Conservation (phyloP, 53 echinoderm and acorn worm species). For the Mesocentrotus franciscanus region DNA sequence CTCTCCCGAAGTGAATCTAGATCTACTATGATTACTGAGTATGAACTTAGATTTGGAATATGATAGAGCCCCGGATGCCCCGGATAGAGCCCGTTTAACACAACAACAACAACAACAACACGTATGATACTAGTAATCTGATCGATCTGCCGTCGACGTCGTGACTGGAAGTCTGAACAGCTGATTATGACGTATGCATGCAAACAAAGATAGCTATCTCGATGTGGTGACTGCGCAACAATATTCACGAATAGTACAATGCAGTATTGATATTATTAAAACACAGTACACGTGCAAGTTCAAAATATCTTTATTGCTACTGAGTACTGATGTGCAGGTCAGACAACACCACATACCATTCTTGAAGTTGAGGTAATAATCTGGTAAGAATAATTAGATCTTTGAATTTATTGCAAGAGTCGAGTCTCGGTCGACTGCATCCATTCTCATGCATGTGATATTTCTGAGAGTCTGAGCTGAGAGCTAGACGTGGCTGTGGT, state of each 20-base stretch:
- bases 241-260: neutral
- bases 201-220: neutral
- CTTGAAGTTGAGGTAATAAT: neutral
- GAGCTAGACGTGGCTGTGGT: no score
- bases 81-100: no score
- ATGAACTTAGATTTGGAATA: neutral
- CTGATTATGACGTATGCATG: constrained; percentile 9
- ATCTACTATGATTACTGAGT: no score
- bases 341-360: neutral
- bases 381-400: neutral
- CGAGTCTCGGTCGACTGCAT: no score
- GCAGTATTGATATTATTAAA: neutral
- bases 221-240: neutral
- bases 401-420: no score
- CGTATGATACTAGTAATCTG: no score
- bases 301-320: neutral
- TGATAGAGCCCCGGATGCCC: neutral
- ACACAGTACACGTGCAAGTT: neutral
- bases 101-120: no score
- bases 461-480: no score
- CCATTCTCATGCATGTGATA: no score
- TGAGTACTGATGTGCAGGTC: neutral
- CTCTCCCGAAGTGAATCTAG: neutral
- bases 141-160: no score
- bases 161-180: neutral